Conservation (phyloP, 2,113 vertebrate species). For the Colossoma macropomum region DNA sequence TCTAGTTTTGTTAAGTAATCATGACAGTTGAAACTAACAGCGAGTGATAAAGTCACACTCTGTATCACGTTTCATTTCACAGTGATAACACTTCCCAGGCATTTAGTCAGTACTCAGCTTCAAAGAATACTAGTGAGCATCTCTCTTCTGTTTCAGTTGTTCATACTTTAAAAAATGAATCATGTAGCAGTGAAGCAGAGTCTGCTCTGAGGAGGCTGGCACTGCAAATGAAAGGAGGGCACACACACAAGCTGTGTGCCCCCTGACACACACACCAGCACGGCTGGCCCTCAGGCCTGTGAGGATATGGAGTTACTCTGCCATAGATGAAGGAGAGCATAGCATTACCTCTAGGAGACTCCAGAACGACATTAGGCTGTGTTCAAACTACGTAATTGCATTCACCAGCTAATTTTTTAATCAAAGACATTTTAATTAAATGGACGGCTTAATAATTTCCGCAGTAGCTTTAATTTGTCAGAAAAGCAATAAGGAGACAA, state of each 20-base stretch:
- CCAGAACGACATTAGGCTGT: conserved; percentile 21
- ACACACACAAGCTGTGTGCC: not conserved
- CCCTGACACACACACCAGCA: not conserved
- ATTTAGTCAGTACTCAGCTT: conserved; percentile 7
- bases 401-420: conserved; percentile 64
- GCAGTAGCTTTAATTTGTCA: conserved; percentile 60
- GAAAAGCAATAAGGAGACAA: conserved; percentile 55
- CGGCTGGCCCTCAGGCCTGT: conserved; percentile 3
- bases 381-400: conserved; percentile 60
- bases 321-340: not conserved
- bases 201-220: not conserved
- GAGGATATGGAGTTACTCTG: not conserved
- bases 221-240: conserved; percentile 12
- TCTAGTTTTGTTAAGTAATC: not conserved
- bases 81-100: conserved; percentile 2
- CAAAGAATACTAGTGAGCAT: conserved; percentile 18
- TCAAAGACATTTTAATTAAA: conserved; percentile 71
- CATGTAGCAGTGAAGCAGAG: not conserved
- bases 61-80: conserved; percentile 2
- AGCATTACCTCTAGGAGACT: conserved; percentile 16
- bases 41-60: conserved; percentile 37
- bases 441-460: conserved; percentile 56
- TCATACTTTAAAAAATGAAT: conserved; percentile 6
- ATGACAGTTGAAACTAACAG: not conserved
- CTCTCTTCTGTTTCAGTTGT: conserved; percentile 4